Percentiles rank a stretch among this genome's conserved stretches.
Evolutionary conservation across 2,797 vertebrate species (phyloP).

Genomic region (Typhlichthys eigenmanni): DNA sequence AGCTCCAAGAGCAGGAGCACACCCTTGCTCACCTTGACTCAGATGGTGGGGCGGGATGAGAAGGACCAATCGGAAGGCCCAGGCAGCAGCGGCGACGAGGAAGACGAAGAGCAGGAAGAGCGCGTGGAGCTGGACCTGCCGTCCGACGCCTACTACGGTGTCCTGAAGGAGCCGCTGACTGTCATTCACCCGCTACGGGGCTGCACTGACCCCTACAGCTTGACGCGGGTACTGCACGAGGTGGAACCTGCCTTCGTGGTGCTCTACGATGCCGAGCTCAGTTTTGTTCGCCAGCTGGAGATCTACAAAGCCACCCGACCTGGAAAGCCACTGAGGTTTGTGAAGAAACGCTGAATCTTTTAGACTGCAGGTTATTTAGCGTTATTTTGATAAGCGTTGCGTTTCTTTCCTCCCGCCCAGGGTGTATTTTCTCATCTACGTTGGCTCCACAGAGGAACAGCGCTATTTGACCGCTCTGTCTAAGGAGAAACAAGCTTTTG

Average conservation of each 20-base stretch:
- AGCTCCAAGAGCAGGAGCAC: slow-evolving; percentile 73
- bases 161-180: slow-evolving; percentile 89
- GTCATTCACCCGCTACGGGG: slow-evolving; percentile 91
- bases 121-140: slow-evolving; percentile 78
- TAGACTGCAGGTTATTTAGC: too few relatives aligned
- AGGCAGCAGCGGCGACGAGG: slow-evolving; percentile 72
- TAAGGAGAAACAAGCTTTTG: slow-evolving; percentile 95
- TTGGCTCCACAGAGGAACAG: slow-evolving; percentile 94
- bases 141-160: slow-evolving; percentile 87
- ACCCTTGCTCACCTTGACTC: slow-evolving; percentile 80
- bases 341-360: not conserved
- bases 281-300: slow-evolving; percentile 94
- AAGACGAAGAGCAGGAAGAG: slow-evolving; percentile 63
- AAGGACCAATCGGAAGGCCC: slow-evolving; percentile 33
- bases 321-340: slow-evolving; percentile 84
- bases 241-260: slow-evolving; percentile 91
- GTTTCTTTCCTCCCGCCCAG: slow-evolving; percentile 54
- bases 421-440: slow-evolving; percentile 97
- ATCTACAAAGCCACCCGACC: slow-evolving; percentile 89
- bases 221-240: slow-evolving; percentile 89
- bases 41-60: slow-evolving; percentile 81
- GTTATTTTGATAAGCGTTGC: too few relatives aligned
- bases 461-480: slow-evolving; percentile 91
- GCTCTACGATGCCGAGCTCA: slow-evolving; percentile 90
- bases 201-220: slow-evolving; percentile 88